Evolutionary conservation across 2,797 vertebrate species (phyloP).

Genomic region (Pipistrellus nathusii): DNA sequence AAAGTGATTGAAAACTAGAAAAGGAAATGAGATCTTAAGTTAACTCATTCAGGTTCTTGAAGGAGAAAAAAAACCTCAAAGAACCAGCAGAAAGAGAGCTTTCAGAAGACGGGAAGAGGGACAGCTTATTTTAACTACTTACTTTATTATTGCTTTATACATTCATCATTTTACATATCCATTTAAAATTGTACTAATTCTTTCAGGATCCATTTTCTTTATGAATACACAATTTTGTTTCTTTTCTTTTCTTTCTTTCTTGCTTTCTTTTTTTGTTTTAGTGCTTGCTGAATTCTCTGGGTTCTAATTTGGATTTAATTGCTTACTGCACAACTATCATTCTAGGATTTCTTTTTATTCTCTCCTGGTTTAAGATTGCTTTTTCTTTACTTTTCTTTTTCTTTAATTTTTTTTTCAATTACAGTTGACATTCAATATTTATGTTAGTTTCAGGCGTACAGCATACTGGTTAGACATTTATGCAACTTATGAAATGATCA

Average conservation of each 20-base stretch:
- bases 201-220: slow-evolving; percentile 4
- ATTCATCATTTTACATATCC: not conserved
- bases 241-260: not conserved
- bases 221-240: not conserved
- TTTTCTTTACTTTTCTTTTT: not conserved
- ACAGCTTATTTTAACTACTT: not conserved
- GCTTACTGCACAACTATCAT: not conserved
- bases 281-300: not conserved
- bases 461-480: not conserved
- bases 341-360: not conserved
- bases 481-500: not conserved
- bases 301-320: not conserved
- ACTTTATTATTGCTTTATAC: not conserved
- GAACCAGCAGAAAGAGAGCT: not conserved
- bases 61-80: slow-evolving; percentile 16
- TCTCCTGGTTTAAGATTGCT: not conserved
- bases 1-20: not conserved
- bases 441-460: not conserved
- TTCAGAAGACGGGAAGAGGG: not conserved
- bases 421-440: not conserved
- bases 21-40: not conserved
- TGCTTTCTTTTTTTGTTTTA: not conserved
- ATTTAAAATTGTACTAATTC: not conserved
- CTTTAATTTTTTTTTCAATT: not conserved
- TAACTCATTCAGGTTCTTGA: not conserved